Evolutionary conservation across 1,140 invertebrate species (phyloP), one percentile per base, ranked within the genome.

Genomic region (Maconellicoccus hirsutus): DNA sequence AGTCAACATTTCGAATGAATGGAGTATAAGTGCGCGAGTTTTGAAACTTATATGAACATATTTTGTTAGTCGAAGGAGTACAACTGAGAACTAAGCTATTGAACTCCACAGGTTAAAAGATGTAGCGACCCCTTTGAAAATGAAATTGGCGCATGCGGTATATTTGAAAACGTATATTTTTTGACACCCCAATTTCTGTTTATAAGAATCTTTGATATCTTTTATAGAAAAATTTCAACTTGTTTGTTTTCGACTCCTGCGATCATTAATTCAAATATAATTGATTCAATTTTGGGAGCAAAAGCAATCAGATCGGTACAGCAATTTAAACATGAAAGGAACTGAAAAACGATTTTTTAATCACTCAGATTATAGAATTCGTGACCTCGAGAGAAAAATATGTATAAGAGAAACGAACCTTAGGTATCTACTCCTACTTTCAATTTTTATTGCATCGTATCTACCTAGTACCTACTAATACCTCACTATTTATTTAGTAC

Each of bases 41-140:
- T 33, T 33, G 12, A 33, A 33, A 33, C 29, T 33, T 33, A 33
- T 6, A 33, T 33, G 29, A 33, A 12, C 29, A 33, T 6, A 33
- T 33, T 3, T 33, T 33, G 29, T 33, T 33, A 33, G 4, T 33
- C 12, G 16, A 59, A 59, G n/a, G n/a, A n/a, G n/a, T n/a, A 59
- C 52, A 26, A 22, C 22, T 6, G 3, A 10, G 61, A 19, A 66
- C 61, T 26, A 19, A 66, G 61, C 61, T 66, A 66, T 66, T 66
- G 61, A 66, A 66, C 61, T 66, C 61, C 25, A 66, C 61, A 66
- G 61, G 61, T 66, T 66, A 66, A 23, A 66, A 26, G 61, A 66
- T 66, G 19, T 26, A 66, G 25, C 61, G 61, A 66, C 25, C 52
- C 52, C n/a, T 59, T 59, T n/a, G 52, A 19, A 19, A 22, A 19